Percentiles rank a stretch among this genome's conserved stretches.
These are phyloP conservation scores for Bellardia pandia DNA, from an alignment of 2,888 invertebrate species.

Conservation along the genomic window DNA sequence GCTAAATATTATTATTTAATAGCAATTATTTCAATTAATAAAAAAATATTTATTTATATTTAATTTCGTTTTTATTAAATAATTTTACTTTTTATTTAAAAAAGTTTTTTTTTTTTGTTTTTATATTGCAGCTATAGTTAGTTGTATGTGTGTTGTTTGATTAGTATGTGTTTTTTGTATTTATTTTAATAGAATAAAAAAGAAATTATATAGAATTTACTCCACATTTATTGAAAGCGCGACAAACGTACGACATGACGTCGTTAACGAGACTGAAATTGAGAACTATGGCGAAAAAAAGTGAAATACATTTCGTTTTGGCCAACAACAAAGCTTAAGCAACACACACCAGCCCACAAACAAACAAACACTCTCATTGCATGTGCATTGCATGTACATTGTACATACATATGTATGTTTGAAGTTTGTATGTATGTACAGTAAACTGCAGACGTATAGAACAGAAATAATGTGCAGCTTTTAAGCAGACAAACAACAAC, in stretches of 20 bases:
- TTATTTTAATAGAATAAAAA: constrained; percentile 27
- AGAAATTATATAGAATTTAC: constrained; percentile 10
- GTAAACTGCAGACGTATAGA: constrained; percentile 15
- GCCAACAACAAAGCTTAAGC: constrained; percentile 44
- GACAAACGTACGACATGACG: constrained; percentile 81
- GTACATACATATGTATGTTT: background rate
- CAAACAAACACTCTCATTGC: constrained; percentile 50
- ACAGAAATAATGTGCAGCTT: constrained; percentile 41
- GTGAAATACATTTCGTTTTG: constrained; percentile 81
- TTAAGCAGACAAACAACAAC: background rate
- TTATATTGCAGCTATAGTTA: background rate
- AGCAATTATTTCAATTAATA: background rate
- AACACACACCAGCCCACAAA: constrained; percentile 17
- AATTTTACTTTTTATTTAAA: constrained; percentile 43
- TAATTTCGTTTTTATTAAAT: background rate
- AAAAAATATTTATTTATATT: background rate
- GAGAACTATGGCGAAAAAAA: constrained; percentile 75
- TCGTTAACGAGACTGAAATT: constrained; percentile 81
- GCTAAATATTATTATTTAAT: background rate
- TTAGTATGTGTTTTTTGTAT: background rate
- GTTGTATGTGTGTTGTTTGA: background rate
- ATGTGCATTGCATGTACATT: constrained; percentile 51
- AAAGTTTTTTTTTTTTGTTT: background rate
- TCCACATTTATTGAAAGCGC: constrained; percentile 60
- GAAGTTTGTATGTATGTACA: constrained; percentile 7